Evolutionary conservation across 2,888 invertebrate genomes (phyloP).

Genomic region (Abrostola tripartita): DNA sequence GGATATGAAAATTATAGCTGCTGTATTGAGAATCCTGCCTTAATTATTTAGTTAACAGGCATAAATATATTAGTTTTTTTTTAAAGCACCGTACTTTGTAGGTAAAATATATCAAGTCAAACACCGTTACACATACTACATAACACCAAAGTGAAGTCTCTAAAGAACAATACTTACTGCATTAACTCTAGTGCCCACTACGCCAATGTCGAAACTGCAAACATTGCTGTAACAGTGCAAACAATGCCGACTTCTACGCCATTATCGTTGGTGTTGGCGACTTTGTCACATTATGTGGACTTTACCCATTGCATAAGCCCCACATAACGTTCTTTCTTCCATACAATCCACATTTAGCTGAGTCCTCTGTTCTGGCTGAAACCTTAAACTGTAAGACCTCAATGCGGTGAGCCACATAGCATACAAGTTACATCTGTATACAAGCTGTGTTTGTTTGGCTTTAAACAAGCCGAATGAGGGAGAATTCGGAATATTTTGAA

Average conservation of each 20-base stretch:
- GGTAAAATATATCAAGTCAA: no score
- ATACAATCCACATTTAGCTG: slow-evolving; percentile 7
- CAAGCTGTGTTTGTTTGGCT: no score
- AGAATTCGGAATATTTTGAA: no score
- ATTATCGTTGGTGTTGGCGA: slow-evolving; percentile 1
- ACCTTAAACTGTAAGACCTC: slow-evolving; percentile 10
- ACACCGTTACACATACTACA: neutral
- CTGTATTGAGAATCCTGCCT: no score
- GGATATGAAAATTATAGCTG: no score
- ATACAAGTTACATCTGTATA: neutral
- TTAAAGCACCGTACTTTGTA: no score
- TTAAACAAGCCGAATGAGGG: no score
- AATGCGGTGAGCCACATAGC: slow-evolving; percentile 12
- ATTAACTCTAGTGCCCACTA: neutral
- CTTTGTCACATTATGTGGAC: slow-evolving; percentile 22
- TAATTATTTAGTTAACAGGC: no score
- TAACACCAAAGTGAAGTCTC: neutral
- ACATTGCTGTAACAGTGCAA: neutral
- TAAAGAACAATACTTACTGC: neutral
- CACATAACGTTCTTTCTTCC: slow-evolving; percentile 20
- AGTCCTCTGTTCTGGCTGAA: slow-evolving; percentile 22
- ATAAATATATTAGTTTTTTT: no score
- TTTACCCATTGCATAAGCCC: slow-evolving; percentile 13
- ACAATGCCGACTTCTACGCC: slow-evolving; percentile 4
- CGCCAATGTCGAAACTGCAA: neutral